Evolutionary conservation across 1,140 invertebrate genomes (phyloP).

Genomic region (Lordiphosa stackelbergi): DNA sequence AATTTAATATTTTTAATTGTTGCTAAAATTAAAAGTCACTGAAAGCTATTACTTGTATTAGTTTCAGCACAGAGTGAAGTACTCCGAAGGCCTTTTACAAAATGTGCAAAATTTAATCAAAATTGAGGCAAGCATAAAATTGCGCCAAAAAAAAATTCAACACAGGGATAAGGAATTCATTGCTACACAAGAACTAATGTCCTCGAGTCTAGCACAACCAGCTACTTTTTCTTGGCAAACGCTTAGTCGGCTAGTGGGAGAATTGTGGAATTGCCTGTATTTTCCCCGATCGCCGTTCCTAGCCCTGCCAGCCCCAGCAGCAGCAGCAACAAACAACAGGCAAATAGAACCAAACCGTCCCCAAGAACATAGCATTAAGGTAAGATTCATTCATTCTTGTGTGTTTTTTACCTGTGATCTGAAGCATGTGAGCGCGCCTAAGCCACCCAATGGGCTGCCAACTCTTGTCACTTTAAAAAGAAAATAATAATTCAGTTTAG

Average conservation of each 20-base stretch:
- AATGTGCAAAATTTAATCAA: constrained; percentile 1
- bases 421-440: no score
- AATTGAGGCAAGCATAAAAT: constrained; percentile 12
- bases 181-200: constrained; percentile 43
- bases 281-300: constrained; percentile 36
- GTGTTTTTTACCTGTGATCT: neutral
- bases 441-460: constrained; percentile 6
- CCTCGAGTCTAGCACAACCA: constrained; percentile 17
- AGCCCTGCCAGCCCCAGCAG: constrained; percentile 41
- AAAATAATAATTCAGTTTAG: constrained; percentile 5
- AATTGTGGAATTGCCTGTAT: constrained; percentile 47
- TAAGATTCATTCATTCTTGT: constrained; percentile 2
- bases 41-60: constrained; percentile 27
- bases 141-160: constrained; percentile 46
- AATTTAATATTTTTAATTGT: constrained; percentile 50
- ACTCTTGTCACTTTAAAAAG: neutral
- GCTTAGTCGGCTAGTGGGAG: constrained; percentile 42
- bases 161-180: constrained; percentile 15
- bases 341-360: neutral
- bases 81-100: neutral
- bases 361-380: no score
- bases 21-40: constrained; percentile 2
- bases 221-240: constrained; percentile 46
- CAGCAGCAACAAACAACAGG: no score
- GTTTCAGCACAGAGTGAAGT: neutral